Evolutionary conservation across 2,113 vertebrate species (phyloP), one percentile per base, ranked within the genome.

Genomic region (Columbina picui): DNA sequence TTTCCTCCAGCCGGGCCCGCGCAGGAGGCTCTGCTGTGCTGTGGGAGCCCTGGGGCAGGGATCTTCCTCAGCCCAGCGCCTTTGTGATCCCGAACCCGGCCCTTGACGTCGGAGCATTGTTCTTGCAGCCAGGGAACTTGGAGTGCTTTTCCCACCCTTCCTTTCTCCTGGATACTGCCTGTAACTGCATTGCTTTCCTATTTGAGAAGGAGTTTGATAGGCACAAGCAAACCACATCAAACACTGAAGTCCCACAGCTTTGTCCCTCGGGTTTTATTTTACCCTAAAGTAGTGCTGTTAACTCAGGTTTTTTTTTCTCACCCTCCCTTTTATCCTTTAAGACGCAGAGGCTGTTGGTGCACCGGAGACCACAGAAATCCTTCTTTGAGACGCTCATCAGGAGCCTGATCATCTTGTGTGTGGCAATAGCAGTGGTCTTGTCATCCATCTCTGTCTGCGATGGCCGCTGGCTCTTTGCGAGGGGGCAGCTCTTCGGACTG

Each of bases 391-490:
- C 97, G 0, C 80, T 98, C 38, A 97, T 98, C 92, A 97, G 98
- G 80, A 97, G 96, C 59, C 94, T 98, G 60, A 98, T 99, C 85
- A 98, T 98, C 74, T 49, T 98, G 49, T 98, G 98, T 0, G 93
- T 97, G 7, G 97, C 97, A 0, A 92, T 98, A 75, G 98, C 98
- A 0, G 84, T 99, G 67, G 97, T 99, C 80, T 78, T 99, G 23
- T 98, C 98, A 0, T 99, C 98, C 2, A 85, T 99, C 67, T 98
- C 98, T 2, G 90, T 99, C 84, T 98, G 98, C 1, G 98, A 98
- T 4, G 98, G 98, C 36, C 96, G 97, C 92, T 99, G 98, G 98
- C 98, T 99, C 38, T 97, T 98, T 5, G 87, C 93, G 0, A 96
- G 95, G 14, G 95, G 91, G 5, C 97, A 73, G 56, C 96, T 98